A percentile compares a stretch with the other conserved stretches of the same genome.
Conservation (phyloP, 2,113 vertebrate genomes). For the Tachysurus vachellii region DNA sequence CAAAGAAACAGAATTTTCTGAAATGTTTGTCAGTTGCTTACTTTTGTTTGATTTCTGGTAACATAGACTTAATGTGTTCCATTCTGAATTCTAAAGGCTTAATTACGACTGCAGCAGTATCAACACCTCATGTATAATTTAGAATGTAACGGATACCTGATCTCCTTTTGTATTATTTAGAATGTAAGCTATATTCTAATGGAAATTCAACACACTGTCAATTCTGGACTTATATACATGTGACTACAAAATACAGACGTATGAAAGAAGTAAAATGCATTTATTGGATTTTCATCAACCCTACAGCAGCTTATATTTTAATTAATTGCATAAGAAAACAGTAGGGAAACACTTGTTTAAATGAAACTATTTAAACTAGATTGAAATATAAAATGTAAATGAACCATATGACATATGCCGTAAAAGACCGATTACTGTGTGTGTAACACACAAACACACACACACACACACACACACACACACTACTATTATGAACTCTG, state of each 20-base stretch:
- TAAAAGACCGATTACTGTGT: too few species aligned
- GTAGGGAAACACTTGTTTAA: not conserved
- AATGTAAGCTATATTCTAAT: conserved; percentile 54
- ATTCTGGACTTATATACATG: not conserved
- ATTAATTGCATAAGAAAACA: not conserved
- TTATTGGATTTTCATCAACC: not conserved
- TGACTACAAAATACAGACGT: not conserved
- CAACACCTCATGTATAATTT: conserved; percentile 66
- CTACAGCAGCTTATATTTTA: not conserved
- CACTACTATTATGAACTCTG: conserved; percentile 35
- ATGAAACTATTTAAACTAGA: not conserved
- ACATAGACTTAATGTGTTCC: not conserved
- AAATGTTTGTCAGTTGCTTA: not conserved
- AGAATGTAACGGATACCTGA: conserved; percentile 58
- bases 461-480: not conserved
- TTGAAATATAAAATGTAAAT: not conserved
- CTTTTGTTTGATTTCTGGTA: not conserved
- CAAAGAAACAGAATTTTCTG: not conserved
- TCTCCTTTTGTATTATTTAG: conserved; percentile 63
- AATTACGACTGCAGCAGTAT: conserved; percentile 50
- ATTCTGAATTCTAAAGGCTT: not conserved
- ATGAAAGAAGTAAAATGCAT: not conserved
- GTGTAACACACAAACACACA: not conserved
- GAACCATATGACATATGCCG: not conserved
- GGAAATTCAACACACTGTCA: not conserved